These are phyloP conservation scores for Eustalomyia histrio DNA, from an alignment of 2,888 invertebrate genomes.

Conservation along the genomic window DNA sequence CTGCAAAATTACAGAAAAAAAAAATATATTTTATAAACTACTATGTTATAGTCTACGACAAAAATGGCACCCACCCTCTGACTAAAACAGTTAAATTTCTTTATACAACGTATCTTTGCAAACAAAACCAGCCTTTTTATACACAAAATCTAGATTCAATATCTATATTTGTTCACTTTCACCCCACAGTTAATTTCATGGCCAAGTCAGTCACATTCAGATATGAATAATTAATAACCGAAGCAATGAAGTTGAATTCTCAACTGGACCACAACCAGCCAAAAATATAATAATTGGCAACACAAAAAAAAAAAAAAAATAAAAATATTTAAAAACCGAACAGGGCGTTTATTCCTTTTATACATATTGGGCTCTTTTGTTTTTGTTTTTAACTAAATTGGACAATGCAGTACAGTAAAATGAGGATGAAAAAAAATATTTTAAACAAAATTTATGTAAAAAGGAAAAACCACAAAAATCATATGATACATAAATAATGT, in stretches of 20 bases:
- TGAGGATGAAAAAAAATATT: neutral
- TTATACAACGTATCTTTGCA: no score
- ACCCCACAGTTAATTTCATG: constrained; percentile 45
- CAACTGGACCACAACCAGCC: constrained; percentile 61
- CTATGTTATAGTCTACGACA: no score
- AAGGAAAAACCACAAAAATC: constrained; percentile 53
- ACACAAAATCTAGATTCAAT: no score
- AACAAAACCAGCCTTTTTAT: no score
- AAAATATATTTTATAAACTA: no score
- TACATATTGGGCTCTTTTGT: constrained; percentile 4
- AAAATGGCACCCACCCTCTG: no score
- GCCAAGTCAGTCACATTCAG: constrained; percentile 50
- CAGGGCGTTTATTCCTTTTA: constrained; percentile 46
- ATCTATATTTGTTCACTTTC: neutral
- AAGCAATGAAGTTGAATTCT: constrained; percentile 68
- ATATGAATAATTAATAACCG: constrained; percentile 68
- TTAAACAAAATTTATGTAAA: constrained; percentile 33
- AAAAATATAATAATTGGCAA: constrained; percentile 58
- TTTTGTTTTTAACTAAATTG: constrained; percentile 35
- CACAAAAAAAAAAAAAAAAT: constrained; percentile 36
- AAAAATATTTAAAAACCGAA: no score
- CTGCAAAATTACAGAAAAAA: no score
- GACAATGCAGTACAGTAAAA: constrained; percentile 57
- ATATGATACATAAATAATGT: constrained; percentile 34
- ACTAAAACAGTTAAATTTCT: no score